Evolutionary conservation across 2,888 invertebrate genomes (phyloP).

Genomic region (Drosophila falleni): DNA sequence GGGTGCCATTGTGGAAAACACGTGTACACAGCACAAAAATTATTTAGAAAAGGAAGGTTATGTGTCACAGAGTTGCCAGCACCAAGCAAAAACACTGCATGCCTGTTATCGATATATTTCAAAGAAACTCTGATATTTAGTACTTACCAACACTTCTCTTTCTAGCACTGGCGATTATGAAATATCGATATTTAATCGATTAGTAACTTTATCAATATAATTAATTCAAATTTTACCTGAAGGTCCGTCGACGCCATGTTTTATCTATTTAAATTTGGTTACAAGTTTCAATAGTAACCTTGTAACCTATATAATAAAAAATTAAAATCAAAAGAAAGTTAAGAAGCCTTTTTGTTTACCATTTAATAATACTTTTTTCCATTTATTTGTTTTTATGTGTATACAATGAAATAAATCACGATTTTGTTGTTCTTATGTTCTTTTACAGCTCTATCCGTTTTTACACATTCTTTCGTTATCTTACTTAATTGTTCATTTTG

Average conservation of each 20-base stretch:
- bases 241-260: too few relatives aligned
- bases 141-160: slow-evolving; percentile 9
- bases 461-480: slow-evolving; percentile 52
- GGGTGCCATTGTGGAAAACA: slow-evolving; percentile 89
- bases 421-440: slow-evolving; percentile 61
- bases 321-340: too few relatives aligned
- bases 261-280: not conserved
- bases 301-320: not conserved
- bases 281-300: too few relatives aligned
- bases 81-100: slow-evolving; percentile 38
- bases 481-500: slow-evolving; percentile 53
- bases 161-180: not conserved
- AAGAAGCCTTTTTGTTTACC: slow-evolving; percentile 34
- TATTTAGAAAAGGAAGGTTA: slow-evolving; percentile 85
- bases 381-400: slow-evolving; percentile 73
- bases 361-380: slow-evolving; percentile 76
- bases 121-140: slow-evolving; percentile 12
- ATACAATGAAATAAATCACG: slow-evolving; percentile 75
- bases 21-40: slow-evolving; percentile 85
- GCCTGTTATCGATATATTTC: slow-evolving; percentile 34
- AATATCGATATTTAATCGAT: slow-evolving; percentile 16
- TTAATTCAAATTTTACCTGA: too few relatives aligned
- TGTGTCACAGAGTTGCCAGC: slow-evolving; percentile 61
- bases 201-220: not conserved
- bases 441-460: slow-evolving; percentile 41